Evolutionary conservation across 1,140 invertebrate species (phyloP), one percentile per base, ranked within the genome.

Genomic region (Nasonia giraulti): DNA sequence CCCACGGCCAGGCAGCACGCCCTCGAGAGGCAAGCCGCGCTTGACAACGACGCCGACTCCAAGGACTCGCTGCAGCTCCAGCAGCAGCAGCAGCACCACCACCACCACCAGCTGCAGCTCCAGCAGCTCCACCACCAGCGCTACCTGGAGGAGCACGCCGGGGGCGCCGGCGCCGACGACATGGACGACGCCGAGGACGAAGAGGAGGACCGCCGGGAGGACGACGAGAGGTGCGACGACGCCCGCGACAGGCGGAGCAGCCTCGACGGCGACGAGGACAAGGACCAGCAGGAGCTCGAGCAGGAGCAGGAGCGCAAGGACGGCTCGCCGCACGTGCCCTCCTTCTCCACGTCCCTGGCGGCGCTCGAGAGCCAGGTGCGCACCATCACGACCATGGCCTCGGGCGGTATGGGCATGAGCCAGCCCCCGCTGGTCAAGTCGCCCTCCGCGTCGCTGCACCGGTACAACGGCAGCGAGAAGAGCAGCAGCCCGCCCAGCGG

Each of bases 321-420:
- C 85, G 62, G 93, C 6, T 94, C 93, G 81, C 96, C 96, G 90
- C 95, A 95, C 3, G 95, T 96, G 0, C 91, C 93, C 4, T 94
- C 93, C 82, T 96, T 96, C 91, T 95, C 95, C 3, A 95, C 96
- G 0, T 96, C 96, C 44, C 93, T 97, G 83, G 95, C 96, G 80
- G 96, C 96, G 74, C 94, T 96, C 10, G 96, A 96, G 88, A 95
- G 96, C 90, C 95, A 96, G 93, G 95, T 96, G 87, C 94, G 95
- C 91, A 96, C 95, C 81, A 95, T 95, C 89, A 95, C 95, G 83
- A 95, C 92, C 5, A 92, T 91, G 82, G 91, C 91, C 0, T 83
- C 88, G 8, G 90, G 33, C 4, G 33, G 33, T 6, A 37, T 37
- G 33, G 33, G 93, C 93, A 33, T 44, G 17, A 47, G 37, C 55